phyloP scores from a whole-genome alignment of 2,113 vertebrate species.

The Peucedramus taeniatus region DNA sequence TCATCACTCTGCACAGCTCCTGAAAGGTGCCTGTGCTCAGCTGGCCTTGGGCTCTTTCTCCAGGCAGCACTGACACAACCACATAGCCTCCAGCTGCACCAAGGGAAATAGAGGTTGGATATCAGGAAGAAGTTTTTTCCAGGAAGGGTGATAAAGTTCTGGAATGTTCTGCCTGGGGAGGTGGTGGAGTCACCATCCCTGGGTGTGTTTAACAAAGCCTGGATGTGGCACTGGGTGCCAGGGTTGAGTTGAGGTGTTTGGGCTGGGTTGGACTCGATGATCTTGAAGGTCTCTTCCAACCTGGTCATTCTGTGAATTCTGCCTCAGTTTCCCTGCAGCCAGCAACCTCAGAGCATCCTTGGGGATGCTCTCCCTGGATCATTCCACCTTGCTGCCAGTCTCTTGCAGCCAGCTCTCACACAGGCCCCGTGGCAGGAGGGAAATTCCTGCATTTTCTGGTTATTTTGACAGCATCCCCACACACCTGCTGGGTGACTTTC shows the following conservation, averaged over 20 bases:
- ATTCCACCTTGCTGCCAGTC: rapidly evolving
- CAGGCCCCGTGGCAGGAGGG: rapidly evolving
- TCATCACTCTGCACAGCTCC: background rate
- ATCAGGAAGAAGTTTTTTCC: background rate
- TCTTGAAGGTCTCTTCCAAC: background rate
- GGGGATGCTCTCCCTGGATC: background rate
- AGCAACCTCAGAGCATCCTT: background rate
- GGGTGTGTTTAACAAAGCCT: background rate
- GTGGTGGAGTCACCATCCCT: background rate
- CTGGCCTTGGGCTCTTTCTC: background rate
- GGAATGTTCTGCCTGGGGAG: background rate
- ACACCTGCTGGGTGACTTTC: background rate
- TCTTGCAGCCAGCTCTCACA: background rate
- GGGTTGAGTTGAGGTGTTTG: background rate
- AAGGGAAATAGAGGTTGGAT: background rate
- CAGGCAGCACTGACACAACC: background rate
- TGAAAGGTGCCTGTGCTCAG: background rate
- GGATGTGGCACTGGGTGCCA: background rate
- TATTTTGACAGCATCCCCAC: background rate
- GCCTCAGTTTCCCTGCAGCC: background rate
- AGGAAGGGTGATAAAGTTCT: background rate
- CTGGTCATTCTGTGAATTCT: background rate
- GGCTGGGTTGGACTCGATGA: background rate
- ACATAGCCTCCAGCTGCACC: background rate
- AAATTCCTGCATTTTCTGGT: background rate